Base-by-base conservation (phyloP, 1,140 invertebrate genomes). In the Anthonomus grandis region DNA sequence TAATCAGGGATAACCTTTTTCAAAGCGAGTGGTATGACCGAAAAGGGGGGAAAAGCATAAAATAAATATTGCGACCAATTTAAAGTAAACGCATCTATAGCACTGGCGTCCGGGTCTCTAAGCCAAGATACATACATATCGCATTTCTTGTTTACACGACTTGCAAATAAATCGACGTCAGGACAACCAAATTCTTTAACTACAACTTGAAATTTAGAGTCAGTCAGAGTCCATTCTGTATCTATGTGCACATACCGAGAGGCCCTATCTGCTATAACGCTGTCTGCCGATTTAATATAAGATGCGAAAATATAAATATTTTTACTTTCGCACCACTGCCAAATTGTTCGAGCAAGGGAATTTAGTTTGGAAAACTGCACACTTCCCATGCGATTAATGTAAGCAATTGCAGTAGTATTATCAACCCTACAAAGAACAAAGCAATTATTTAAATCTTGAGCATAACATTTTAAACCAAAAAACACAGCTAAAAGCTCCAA, bases 351-450 rank as follows among this genome's bases (percentile, higher is more conserved):
- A 4, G 61, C 15, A 18, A 66, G 24, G 15, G 54, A 19, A 13
- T 34, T 64, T 1, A 70, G 46, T 3, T 54, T 31, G 13, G 47
- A 37, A 39, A 51, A 59, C 25, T 58, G 60, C 5, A 65, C 49
- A 13, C 60, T 58, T 0, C 64, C 66, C 63, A 68, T 65, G 37
- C 62, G 63, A 22, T 63, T 66, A 23, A 65, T 54, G 22, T 66
- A 76, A 69, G 72, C 72, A 70, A 78, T 75, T 70, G 76, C 74
- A 46, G 66, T 70, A 5, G 62, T 64, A 55, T 64, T 64, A 47
- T 66, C 56, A 4, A 59, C 18, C 37, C 64, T 19, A 17, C 59
- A 38, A 17, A 66, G 34, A 42, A 66, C 45, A 46, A 47, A 36
- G 15, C 13, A 17, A 42, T 49, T 44, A 31, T 24, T 19, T 12